Evolutionary conservation across 1,140 invertebrate genomes (phyloP).

Genomic region (Leptoteleia sp.): DNA sequence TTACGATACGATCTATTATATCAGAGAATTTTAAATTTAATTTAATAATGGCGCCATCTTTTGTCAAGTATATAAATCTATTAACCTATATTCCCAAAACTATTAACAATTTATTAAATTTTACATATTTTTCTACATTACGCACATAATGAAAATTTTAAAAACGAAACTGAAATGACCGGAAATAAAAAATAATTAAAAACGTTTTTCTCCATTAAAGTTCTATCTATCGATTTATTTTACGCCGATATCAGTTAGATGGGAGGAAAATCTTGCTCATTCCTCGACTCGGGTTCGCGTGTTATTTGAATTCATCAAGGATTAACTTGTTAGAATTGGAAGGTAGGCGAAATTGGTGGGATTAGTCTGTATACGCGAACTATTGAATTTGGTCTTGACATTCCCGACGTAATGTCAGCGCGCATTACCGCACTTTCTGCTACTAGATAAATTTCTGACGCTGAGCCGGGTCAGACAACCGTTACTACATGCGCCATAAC

Average conservation of each 20-base stretch:
- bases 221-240: not conserved
- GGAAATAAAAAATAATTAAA: no score
- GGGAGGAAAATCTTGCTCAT: not conserved
- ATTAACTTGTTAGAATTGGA: slow-evolving; percentile 57
- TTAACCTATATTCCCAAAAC: no score
- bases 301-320: slow-evolving; percentile 51
- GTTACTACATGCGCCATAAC: slow-evolving; percentile 45
- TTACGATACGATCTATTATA: no score
- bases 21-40: no score
- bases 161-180: no score
- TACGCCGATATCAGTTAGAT: not conserved
- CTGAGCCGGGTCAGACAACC: slow-evolving; percentile 59
- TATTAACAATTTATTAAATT: no score
- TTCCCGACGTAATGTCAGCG: slow-evolving; percentile 43
- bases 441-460: slow-evolving; percentile 58
- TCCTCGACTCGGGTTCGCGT: not conserved
- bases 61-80: no score
- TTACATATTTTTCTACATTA: no score
- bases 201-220: no score
- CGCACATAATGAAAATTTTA: no score
- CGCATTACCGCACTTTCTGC: slow-evolving; percentile 55
- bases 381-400: slow-evolving; percentile 59
- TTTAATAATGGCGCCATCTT: no score
- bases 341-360: slow-evolving; percentile 43
- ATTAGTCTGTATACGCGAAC: slow-evolving; percentile 43